These are phyloP conservation scores for Dendronephthya gigantea DNA, from an alignment of 64 coral and sea anemone species.

Conservation along the genomic window DNA sequence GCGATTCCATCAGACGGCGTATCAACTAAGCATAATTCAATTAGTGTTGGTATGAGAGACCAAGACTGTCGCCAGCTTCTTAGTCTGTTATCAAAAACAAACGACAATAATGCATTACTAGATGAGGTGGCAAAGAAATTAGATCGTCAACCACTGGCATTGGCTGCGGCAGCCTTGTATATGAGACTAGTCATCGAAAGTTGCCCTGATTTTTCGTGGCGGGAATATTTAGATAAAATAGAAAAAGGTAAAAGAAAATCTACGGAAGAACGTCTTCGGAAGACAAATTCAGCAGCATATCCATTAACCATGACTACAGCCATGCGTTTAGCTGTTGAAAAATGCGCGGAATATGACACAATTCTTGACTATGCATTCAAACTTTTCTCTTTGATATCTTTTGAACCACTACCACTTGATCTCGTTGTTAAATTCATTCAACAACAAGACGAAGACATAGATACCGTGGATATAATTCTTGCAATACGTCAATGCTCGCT, in stretches of 20 bases:
- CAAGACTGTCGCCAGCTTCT: neutral
- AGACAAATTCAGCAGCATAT: no score
- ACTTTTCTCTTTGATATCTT: neutral
- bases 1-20: neutral
- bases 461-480: constrained; percentile 17
- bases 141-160: neutral
- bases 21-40: neutral
- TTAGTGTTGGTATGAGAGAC: neutral
- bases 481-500: constrained; percentile 26
- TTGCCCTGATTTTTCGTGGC: constrained; percentile 2
- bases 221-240: neutral
- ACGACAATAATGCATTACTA: neutral
- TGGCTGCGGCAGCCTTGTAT: neutral
- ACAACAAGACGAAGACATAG: neutral
- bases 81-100: neutral
- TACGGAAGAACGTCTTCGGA: constrained; percentile 12
- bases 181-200: neutral
- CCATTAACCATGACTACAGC: constrained; percentile 14
- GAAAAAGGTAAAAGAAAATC: constrained; percentile 24
- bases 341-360: neutral
- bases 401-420: no score
- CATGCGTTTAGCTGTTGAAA: constrained; percentile 1
- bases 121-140: neutral
- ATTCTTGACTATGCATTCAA: neutral
- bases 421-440: constrained; percentile 24